Percentiles rank a stretch among this genome's conserved stretches.
Evolutionary conservation across 1,140 invertebrate species (phyloP).

Genomic region (Parapsyche elsis): DNA sequence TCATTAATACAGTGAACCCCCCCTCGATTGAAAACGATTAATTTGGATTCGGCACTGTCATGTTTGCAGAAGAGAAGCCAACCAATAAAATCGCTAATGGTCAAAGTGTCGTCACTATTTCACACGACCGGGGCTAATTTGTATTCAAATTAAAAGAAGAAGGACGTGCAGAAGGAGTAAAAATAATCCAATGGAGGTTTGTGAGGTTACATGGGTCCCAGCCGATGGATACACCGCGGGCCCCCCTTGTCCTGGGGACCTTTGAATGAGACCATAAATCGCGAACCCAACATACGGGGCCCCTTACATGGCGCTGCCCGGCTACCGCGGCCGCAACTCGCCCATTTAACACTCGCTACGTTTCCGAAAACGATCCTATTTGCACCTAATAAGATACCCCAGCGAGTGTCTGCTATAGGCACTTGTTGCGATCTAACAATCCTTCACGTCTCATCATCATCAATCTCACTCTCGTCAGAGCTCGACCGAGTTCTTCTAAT

Average conservation of each 20-base stretch:
- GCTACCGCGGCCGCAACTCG: slow-evolving; percentile 41
- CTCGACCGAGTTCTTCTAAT: no score
- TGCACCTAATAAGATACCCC: neutral
- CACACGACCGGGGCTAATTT: slow-evolving; percentile 44
- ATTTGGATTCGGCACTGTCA: no score
- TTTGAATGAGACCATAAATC: slow-evolving; percentile 56
- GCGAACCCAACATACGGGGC: slow-evolving; percentile 18
- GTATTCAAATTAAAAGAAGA: slow-evolving; percentile 50
- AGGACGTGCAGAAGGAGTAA: slow-evolving; percentile 14
- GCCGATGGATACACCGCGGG: slow-evolving; percentile 42
- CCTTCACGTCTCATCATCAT: no score
- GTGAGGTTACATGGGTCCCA: slow-evolving; percentile 43
- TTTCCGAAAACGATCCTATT: slow-evolving; percentile 19
- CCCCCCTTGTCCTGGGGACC: slow-evolving; percentile 15
- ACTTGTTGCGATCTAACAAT: no score
- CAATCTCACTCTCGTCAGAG: no score
- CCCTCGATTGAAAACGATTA: no score
- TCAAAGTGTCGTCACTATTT: no score
- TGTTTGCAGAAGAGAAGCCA: no score
- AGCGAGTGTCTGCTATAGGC: neutral
- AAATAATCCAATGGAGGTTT: neutral
- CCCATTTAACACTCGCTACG: slow-evolving; percentile 33
- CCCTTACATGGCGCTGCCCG: slow-evolving; percentile 10
- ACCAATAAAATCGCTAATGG: slow-evolving; percentile 1
- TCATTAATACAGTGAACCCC: no score